These are phyloP conservation scores for Mimachlamys varia DNA, from an alignment of 2,888 invertebrate genomes.

Conservation along the genomic window DNA sequence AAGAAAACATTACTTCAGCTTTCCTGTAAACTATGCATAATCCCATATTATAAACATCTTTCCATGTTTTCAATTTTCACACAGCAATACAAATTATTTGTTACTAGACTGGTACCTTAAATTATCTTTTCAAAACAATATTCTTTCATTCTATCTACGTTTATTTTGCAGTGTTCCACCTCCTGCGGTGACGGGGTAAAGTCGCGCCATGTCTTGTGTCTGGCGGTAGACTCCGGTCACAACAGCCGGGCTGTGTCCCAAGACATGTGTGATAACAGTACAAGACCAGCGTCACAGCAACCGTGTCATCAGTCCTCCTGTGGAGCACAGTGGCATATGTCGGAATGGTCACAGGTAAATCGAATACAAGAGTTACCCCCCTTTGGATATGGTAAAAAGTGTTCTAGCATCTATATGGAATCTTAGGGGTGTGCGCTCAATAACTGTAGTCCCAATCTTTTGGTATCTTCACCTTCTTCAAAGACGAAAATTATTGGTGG, in stretches of 20 bases:
- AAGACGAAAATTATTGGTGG: no score
- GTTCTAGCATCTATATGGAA: no score
- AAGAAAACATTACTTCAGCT: no score
- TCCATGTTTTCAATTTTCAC: no score
- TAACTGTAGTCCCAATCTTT: no score
- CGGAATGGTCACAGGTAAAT: not conserved
- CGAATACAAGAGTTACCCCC: not conserved
- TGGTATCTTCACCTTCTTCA: no score
- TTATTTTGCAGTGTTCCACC: not conserved
- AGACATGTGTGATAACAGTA: not conserved
- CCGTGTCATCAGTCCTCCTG: not conserved
- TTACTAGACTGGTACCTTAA: no score
- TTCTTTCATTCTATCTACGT: not conserved
- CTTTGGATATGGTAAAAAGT: not conserved
- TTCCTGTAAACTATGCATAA: no score
- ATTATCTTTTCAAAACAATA: no score
- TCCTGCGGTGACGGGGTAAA: not conserved
- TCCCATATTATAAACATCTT: no score
- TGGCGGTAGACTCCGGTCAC: not conserved
- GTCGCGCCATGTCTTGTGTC: conserved; percentile 6
- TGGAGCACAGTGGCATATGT: conserved; percentile 23
- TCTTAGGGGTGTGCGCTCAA: no score
- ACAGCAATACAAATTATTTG: no score
- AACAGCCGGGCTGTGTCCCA: not conserved
- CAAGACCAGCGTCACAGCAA: not conserved